Conservation (phyloP, 2,888 invertebrate species). For the Tolmerus cingulatus region DNA sequence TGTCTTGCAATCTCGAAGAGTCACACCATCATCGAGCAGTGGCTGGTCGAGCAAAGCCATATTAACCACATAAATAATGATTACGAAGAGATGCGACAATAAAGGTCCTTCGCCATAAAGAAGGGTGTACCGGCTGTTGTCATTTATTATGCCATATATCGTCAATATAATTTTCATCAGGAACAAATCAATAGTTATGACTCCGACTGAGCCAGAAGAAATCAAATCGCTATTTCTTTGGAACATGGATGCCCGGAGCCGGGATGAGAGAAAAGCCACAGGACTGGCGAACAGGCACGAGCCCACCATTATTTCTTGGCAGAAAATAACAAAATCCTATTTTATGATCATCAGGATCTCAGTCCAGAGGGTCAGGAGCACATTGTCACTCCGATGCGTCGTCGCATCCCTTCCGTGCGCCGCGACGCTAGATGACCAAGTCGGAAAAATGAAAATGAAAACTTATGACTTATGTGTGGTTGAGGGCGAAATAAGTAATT, state of each 20-base stretch:
- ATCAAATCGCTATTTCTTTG: constrained; percentile 32
- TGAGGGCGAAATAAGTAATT: constrained; percentile 42
- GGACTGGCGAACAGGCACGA: constrained; percentile 2
- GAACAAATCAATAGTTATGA: constrained; percentile 51
- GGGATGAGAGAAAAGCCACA: background rate
- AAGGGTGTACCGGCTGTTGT: constrained; percentile 43
- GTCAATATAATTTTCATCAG: constrained; percentile 51
- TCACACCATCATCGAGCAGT: background rate
- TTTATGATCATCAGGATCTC: constrained; percentile 46
- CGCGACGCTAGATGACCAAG: background rate
- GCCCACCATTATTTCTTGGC: constrained; percentile 44
- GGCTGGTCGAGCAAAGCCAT: background rate
- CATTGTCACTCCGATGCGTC: constrained; percentile 15
- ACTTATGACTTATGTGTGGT: constrained; percentile 43
- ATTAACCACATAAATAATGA: constrained; percentile 43
- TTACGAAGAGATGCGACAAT: constrained; percentile 40
- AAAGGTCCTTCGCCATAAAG: constrained; percentile 37
- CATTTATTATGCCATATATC: constrained; percentile 49
- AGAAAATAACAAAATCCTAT: constrained; percentile 47
- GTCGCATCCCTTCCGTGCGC: background rate
- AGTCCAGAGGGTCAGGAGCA: background rate
- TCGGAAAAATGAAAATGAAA: constrained; percentile 45
- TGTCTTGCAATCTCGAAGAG: background rate
- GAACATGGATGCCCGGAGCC: background rate
- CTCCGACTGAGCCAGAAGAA: constrained; percentile 35